These are phyloP conservation scores for Peromyscus attwateri DNA, from an alignment of 2,797 vertebrate genomes.

Conservation along the genomic window DNA sequence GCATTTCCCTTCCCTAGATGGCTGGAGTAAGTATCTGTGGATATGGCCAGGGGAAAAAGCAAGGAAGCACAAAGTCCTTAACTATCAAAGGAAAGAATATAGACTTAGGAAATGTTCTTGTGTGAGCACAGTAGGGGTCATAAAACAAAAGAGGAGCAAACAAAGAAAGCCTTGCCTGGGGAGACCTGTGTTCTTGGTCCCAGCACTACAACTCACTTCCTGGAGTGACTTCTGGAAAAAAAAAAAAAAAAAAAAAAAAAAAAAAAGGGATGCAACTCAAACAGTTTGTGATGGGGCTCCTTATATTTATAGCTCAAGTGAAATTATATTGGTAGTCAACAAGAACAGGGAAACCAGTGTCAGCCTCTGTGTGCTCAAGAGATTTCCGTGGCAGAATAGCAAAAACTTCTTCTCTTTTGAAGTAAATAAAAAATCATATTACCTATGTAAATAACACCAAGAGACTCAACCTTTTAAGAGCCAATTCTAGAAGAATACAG, in stretches of 20 bases:
- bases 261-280: not conserved
- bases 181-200: not conserved
- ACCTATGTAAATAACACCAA: not conserved
- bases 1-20: conserved; percentile 61
- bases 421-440: conserved; percentile 3
- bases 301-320: not conserved
- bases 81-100: conserved; percentile 37
- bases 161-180: not conserved
- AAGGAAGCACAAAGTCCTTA: conserved; percentile 61
- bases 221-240: not conserved
- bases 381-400: not conserved
- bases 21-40: conserved; percentile 68
- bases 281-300: not conserved
- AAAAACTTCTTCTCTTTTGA: not conserved
- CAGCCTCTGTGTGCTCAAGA: not conserved
- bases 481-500: not conserved
- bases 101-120: not conserved
- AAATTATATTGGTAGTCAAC: not conserved
- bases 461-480: not conserved
- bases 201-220: not conserved
- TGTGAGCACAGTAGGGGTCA: not conserved
- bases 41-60: conserved; percentile 62
- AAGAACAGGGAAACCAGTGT: not conserved
- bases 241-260: not conserved
- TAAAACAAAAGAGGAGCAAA: not conserved